These are phyloP conservation scores for Chromobotia macracanthus DNA, from an alignment of 2,797 vertebrate genomes.

Conservation along the genomic window DNA sequence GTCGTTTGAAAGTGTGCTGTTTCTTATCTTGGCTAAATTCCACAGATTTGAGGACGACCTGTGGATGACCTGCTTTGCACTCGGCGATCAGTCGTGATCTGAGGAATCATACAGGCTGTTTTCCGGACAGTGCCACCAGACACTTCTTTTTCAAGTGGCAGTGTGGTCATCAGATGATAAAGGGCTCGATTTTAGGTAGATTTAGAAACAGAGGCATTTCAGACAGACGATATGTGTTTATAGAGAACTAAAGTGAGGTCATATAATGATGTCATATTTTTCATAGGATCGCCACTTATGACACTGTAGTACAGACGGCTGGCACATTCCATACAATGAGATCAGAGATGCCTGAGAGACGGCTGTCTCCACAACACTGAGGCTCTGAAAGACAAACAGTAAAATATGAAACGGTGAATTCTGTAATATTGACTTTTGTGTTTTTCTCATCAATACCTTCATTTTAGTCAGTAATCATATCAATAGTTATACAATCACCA, in stretches of 20 bases:
- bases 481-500: too few relatives aligned
- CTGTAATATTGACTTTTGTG: not conserved
- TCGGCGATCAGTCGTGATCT: conserved; percentile 92
- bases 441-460: too few relatives aligned
- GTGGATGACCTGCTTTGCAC: conserved; percentile 85
- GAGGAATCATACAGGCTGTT: conserved; percentile 93
- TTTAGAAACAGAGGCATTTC: not conserved
- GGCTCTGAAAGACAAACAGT: not conserved
- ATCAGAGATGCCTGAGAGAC: too few relatives aligned
- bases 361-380: conserved; percentile 71
- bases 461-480: too few relatives aligned
- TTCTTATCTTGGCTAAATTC: conserved; percentile 5
- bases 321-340: conserved; percentile 92
- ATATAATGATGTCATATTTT: conserved; percentile 43
- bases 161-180: conserved; percentile 88
- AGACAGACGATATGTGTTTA: not conserved
- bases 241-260: not conserved
- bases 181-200: conserved; percentile 85
- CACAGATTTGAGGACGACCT: conserved; percentile 92
- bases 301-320: conserved; percentile 88
- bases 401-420: not conserved
- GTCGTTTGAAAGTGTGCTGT: not conserved
- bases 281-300: conserved; percentile 80
- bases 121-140: conserved; percentile 74
- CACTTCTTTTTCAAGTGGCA: conserved; percentile 97